Conservation (phyloP, 2,797 vertebrate species). For the Lepus townsendii region DNA sequence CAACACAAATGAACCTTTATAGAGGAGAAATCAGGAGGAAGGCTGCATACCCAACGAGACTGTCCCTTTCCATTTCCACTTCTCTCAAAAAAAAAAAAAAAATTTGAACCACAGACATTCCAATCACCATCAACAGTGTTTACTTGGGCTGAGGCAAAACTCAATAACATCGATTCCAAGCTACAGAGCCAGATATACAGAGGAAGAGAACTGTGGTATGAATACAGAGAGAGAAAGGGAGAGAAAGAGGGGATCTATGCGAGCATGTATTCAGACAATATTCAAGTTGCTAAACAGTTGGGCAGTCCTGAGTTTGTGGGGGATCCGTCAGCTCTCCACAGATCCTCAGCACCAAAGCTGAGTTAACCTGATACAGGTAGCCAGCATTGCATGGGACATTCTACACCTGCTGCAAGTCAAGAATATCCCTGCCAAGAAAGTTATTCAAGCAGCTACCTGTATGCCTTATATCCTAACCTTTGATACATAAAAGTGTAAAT, state of each 20-base stretch:
- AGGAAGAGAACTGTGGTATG: not conserved
- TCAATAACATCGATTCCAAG: slow-evolving; percentile 76
- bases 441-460: slow-evolving; percentile 54
- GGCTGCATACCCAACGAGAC: not conserved
- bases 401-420: slow-evolving; percentile 73
- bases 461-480: slow-evolving; percentile 65
- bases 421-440: slow-evolving; percentile 75
- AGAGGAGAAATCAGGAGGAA: not conserved
- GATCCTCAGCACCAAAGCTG: slow-evolving; percentile 9
- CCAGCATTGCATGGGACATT: slow-evolving; percentile 64
- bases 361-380: slow-evolving; percentile 77
- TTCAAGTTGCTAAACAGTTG: slow-evolving; percentile 38
- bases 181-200: slow-evolving; percentile 43
- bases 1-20: slow-evolving; percentile 75
- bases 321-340: slow-evolving; percentile 60
- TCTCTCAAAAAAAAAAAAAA: slow-evolving; percentile 24
- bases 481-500: slow-evolving; percentile 85
- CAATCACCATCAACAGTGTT: slow-evolving; percentile 61
- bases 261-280: not conserved
- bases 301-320: not conserved
- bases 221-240: not conserved
- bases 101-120: slow-evolving; percentile 50
- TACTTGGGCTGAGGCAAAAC: slow-evolving; percentile 81
- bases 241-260: too few relatives aligned
- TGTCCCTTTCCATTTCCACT: slow-evolving; percentile 6